These are phyloP conservation scores for Eleginops maclovinus DNA, from an alignment of 2,113 vertebrate species.

Conservation along the genomic window DNA sequence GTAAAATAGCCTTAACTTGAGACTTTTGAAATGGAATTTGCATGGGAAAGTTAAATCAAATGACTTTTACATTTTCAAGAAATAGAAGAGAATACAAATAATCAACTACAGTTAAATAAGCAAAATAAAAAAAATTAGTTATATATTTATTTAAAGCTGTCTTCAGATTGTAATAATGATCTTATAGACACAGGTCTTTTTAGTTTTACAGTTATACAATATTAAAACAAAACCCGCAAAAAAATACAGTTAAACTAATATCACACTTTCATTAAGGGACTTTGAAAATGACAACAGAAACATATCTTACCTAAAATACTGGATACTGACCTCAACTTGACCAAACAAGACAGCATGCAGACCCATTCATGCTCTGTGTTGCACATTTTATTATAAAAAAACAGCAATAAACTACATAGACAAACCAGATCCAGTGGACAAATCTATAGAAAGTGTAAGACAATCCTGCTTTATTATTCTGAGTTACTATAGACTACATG, in stretches of 20 bases:
- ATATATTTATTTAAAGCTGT: not conserved
- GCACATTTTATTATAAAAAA: not conserved
- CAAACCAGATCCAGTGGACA: constrained; percentile 4
- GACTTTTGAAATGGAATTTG: not conserved
- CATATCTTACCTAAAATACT: not conserved
- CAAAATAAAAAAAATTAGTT: not conserved
- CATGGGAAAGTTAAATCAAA: constrained; percentile 2
- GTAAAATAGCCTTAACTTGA: constrained; percentile 53
- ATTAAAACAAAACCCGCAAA: not conserved
- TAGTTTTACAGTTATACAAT: not conserved
- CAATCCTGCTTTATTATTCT: not conserved
- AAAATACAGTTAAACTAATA: not conserved
- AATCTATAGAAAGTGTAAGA: not conserved
- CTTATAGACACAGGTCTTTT: not conserved
- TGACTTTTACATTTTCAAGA: not conserved
- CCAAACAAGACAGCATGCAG: constrained; percentile 32
- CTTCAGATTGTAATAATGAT: not conserved
- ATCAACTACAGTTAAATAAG: not conserved
- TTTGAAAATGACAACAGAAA: not conserved
- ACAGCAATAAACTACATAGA: not conserved
- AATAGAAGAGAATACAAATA: not conserved
- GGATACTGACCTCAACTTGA: not conserved
- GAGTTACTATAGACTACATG: not conserved
- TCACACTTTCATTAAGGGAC: not conserved
- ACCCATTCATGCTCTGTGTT: not conserved